Percentiles rank a stretch among this genome's conserved stretches.
These are phyloP conservation scores for Philereme transversata DNA, from an alignment of 2,888 invertebrate genomes.

Conservation along the genomic window DNA sequence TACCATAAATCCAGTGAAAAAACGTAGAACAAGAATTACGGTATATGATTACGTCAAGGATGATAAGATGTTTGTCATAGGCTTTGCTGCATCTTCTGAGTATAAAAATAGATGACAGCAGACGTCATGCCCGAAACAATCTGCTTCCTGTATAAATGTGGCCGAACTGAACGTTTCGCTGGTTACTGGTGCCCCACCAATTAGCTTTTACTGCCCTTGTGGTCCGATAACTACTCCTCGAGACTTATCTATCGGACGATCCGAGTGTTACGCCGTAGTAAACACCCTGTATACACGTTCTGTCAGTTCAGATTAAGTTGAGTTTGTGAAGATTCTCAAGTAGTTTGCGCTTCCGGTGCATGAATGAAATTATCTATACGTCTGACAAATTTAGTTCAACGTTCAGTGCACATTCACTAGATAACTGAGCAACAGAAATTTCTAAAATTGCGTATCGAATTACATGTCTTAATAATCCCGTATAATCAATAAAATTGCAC, in stretches of 20 bases:
- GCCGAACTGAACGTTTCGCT: conserved; percentile 30
- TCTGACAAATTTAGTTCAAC: no score
- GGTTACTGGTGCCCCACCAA: conserved; percentile 72
- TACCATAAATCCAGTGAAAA: no score
- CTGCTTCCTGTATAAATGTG: conserved; percentile 4
- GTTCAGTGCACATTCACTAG: no score
- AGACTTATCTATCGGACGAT: conserved; percentile 73
- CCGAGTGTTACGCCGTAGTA: conserved; percentile 64
- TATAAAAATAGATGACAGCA: no score
- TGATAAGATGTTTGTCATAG: no score
- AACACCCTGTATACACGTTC: conserved; percentile 59
- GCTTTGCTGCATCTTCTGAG: no score
- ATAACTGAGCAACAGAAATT: no score
- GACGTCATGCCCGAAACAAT: background rate
- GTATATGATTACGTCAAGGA: no score
- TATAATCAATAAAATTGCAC: no score
- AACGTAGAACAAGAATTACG: no score
- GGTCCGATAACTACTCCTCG: conserved; percentile 73
- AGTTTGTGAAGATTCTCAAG: conserved; percentile 1
- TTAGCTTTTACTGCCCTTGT: conserved; percentile 80
- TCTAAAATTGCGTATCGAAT: no score
- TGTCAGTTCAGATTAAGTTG: conserved; percentile 17
- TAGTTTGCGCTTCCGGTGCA: conserved; percentile 2
- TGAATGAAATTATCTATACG: conserved; percentile 6
- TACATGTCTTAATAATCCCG: no score